Percentiles rank a stretch among this genome's conserved stretches.
These are phyloP conservation scores for Aphidius colemani DNA, from an alignment of 2,888 invertebrate species.

Conservation along the genomic window DNA sequence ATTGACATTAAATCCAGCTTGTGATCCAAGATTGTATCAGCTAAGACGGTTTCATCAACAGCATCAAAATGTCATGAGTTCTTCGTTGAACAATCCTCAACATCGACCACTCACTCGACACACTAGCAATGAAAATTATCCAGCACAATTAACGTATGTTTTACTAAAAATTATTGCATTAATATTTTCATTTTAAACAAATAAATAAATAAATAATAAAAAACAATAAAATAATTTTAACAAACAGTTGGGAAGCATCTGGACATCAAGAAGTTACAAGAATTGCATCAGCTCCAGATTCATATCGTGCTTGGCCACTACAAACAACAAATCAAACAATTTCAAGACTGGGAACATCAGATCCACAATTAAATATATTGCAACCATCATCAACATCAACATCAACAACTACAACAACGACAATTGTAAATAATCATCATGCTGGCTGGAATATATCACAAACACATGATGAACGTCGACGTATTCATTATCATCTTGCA, in stretches of 20 bases:
- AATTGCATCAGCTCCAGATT: conserved; percentile 76
- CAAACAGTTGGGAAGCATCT: conserved; percentile 48
- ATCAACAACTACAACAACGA: no score
- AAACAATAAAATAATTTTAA: background rate
- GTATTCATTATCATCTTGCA: conserved; percentile 86
- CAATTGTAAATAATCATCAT: conserved; percentile 51
- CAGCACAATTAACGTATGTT: conserved; percentile 45
- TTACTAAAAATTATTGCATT: no score
- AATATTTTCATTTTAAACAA: background rate
- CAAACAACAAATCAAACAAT: conserved; percentile 49
- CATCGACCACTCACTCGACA: conserved; percentile 52
- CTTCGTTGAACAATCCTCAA: conserved; percentile 44
- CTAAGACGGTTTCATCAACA: conserved; percentile 54
- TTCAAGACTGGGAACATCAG: conserved; percentile 63
- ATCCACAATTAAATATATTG: conserved; percentile 68
- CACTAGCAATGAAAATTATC: conserved; percentile 50
- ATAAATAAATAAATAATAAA: no score
- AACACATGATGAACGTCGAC: conserved; percentile 71
- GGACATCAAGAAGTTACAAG: conserved; percentile 66
- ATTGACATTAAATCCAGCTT: conserved; percentile 79
- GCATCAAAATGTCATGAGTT: conserved; percentile 44
- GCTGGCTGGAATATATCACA: conserved; percentile 41
- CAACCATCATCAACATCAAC: conserved; percentile 58
- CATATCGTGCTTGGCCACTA: conserved; percentile 64
- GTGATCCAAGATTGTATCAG: conserved; percentile 73